A percentile compares a stretch with the other conserved stretches of the same genome.
Conservation (phyloP, 2,797 vertebrate genomes). For the Galaxias olidus region DNA sequence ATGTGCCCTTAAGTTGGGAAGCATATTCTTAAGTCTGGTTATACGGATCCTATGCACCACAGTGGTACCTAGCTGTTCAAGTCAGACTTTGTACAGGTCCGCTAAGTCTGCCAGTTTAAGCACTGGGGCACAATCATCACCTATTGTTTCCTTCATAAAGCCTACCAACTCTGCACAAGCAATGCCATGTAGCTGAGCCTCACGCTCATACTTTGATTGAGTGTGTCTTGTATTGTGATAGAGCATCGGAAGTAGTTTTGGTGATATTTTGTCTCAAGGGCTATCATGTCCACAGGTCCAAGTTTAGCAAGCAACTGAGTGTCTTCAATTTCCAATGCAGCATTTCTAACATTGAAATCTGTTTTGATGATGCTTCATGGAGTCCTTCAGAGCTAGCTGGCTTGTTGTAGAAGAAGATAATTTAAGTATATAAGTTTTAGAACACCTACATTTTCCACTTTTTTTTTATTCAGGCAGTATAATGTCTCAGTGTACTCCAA, state of each 20-base stretch:
- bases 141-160: constrained; percentile 5
- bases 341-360: too few relatives aligned
- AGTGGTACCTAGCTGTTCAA: constrained; percentile 11
- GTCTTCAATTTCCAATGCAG: too few relatives aligned
- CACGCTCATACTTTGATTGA: not conserved
- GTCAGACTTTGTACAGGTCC: constrained; percentile 8
- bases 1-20: not conserved
- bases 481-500: too few relatives aligned
- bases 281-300: constrained; percentile 14
- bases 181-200: constrained; percentile 7
- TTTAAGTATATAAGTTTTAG: too few relatives aligned
- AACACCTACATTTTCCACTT: too few relatives aligned
- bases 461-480: too few relatives aligned
- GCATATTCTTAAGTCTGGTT: constrained; percentile 7
- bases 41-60: constrained; percentile 9
- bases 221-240: constrained; percentile 10
- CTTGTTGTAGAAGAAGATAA: too few relatives aligned
- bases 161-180: constrained; percentile 11
- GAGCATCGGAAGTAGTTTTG: constrained; percentile 2
- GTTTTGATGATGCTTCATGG: too few relatives aligned
- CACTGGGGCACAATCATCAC: constrained; percentile 9
- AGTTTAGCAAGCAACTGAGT: constrained; percentile 1
- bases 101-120: constrained; percentile 16
- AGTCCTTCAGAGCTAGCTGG: too few relatives aligned
- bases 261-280: constrained; percentile 18